Evolutionary conservation across 2,888 invertebrate species (phyloP), one percentile per base, ranked within the genome.

Genomic region (Polyommatus icarus): DNA sequence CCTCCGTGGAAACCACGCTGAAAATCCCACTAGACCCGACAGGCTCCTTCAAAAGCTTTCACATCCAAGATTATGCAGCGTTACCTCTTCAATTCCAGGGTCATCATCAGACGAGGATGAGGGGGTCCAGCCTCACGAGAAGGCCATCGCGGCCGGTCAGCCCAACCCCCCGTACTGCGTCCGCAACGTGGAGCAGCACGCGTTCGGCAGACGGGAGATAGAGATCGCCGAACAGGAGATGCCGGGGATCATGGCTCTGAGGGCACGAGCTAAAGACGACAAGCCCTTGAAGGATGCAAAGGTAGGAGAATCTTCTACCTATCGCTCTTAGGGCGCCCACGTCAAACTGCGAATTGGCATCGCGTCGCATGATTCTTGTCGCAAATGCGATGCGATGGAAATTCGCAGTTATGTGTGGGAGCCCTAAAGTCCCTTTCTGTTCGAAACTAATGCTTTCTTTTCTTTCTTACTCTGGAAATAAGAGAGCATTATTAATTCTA

Each of bases 141-240:
- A 99, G 89, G 95, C 96, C 3, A 98, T 99, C 90, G 97, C 97
- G 84, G 98, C 97, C 80, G 96, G 97, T 0, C 96, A 96, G 82
- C 97, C 98, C 5, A 97, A 96, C 87, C 96, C 96, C 0, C 98
- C 99, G 82, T 99, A 99, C 92, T 99, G 99, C 91, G 99, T 99
- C 40, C 95, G 98, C 78, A 99, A 99, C 87, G 97, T 99, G 79
- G 97, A 97, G 81, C 98, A 99, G 87, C 97, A 98, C 86, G 98
- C 98, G 0, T 99, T 99, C 87, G 99, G 99, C 0, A 95, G 99
- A 50, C 91, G 99, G 67, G 99, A 99, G 95, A 99, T 99, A 82
- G 99, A 99, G 94, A 99, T 99, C 81, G 99, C 99, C 0, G 99
- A 99, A 87, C 99, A 99, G 94, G 99, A 99, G 95, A 99, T 99